Percentiles rank a stretch among this genome's conserved stretches.
Evolutionary conservation across 2,797 vertebrate species (phyloP).

Genomic region (Liasis olivaceus): DNA sequence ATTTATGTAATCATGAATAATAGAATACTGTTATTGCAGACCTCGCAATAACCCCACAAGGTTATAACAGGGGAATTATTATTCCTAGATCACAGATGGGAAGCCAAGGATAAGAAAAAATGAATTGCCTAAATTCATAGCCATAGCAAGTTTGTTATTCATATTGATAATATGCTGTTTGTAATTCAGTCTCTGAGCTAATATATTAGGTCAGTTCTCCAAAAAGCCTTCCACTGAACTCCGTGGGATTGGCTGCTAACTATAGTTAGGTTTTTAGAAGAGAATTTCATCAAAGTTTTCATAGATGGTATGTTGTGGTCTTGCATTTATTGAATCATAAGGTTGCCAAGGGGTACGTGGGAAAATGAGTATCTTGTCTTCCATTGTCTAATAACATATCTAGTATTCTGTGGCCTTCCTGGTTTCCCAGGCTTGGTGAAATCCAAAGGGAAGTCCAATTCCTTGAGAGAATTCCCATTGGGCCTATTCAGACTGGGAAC

Average conservation of each 20-base stretch:
- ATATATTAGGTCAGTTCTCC: background rate
- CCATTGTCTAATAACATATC: background rate
- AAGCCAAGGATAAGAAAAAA: background rate
- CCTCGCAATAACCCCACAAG: background rate
- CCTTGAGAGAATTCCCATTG: background rate
- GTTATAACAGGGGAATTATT: background rate
- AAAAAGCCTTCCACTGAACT: background rate
- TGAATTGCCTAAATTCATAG: background rate
- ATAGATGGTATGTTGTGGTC: background rate
- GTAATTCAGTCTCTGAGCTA: background rate
- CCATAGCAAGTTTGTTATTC: background rate
- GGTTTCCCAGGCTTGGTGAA: background rate
- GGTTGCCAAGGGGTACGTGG: background rate
- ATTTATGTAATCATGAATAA: background rate
- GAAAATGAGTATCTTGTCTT: background rate
- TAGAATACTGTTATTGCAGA: background rate
- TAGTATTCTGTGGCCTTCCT: background rate
- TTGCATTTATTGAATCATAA: background rate
- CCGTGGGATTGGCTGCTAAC: background rate
- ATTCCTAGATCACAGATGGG: background rate
- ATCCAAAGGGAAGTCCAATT: background rate
- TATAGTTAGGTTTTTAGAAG: background rate
- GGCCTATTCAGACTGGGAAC: background rate
- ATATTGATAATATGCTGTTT: background rate
- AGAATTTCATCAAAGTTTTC: background rate